phyloP scores from a whole-genome alignment of 2,113 vertebrate species.

The Tetraodon nigroviridis region DNA sequence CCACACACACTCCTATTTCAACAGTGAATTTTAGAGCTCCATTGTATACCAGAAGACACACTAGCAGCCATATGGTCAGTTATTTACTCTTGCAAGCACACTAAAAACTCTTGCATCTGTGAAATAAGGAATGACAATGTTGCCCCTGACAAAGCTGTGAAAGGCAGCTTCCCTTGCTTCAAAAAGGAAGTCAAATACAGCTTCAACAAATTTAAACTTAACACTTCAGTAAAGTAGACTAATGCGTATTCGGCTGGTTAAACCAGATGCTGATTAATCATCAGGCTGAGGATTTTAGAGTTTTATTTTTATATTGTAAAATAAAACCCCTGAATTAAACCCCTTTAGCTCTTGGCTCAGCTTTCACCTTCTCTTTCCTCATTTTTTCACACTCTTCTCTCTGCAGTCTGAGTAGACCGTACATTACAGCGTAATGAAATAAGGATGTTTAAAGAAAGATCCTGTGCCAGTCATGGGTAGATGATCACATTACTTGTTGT shows the following conservation, averaged over 20 bases:
- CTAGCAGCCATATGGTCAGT: constrained; percentile 13
- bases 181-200: constrained; percentile 58
- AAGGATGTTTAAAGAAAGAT: constrained; percentile 55
- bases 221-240: constrained; percentile 19
- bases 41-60: constrained; percentile 4
- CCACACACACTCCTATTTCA: background rate
- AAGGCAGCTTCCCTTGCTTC: constrained; percentile 35
- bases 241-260: constrained; percentile 3
- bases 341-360: constrained; percentile 35
- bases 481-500: constrained; percentile 54
- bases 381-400: constrained; percentile 26
- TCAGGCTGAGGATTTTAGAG: constrained; percentile 4
- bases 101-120: constrained; percentile 53
- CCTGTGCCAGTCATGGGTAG: constrained; percentile 53
- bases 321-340: constrained; percentile 42
- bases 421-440: constrained; percentile 55
- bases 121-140: constrained; percentile 48
- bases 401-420: constrained; percentile 37
- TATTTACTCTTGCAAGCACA: constrained; percentile 52
- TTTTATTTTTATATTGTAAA: constrained; percentile 14
- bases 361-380: constrained; percentile 17
- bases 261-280: constrained; percentile 33
- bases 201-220: constrained; percentile 38
- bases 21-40: constrained; percentile 9
- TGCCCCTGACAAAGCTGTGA: constrained; percentile 28